Conservation (phyloP, 1,140 invertebrate species). For the Pissodes strobi region DNA sequence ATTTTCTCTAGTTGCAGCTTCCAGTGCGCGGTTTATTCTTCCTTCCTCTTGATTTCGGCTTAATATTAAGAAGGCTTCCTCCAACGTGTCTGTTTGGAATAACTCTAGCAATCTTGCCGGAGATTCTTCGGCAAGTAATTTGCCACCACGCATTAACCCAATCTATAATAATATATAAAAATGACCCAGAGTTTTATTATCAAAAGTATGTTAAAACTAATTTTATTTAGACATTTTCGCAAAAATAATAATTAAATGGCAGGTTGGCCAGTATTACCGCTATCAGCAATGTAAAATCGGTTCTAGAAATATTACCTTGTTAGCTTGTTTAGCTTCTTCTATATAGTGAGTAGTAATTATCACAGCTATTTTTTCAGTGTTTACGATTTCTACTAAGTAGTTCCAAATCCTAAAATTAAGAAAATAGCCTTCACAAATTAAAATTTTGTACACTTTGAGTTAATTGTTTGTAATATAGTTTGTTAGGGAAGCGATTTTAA, state of each 20-base stretch:
- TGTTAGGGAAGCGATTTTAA: too few relatives aligned
- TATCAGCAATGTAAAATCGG: neutral
- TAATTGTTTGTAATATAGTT: too few relatives aligned
- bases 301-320: conserved; percentile 67
- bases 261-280: neutral
- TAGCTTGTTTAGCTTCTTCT: conserved; percentile 84
- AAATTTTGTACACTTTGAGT: too few relatives aligned
- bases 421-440: neutral
- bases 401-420: conserved; percentile 81
- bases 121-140: conserved; percentile 82
- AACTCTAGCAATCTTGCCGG: conserved; percentile 68
- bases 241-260: neutral
- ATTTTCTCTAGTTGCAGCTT: conserved; percentile 12
- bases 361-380: conserved; percentile 68
- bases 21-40: conserved; percentile 12
- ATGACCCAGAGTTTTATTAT: too few relatives aligned
- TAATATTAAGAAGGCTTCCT: conserved; percentile 74
- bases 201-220: neutral
- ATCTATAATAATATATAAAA: conserved; percentile 63
- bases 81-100: conserved; percentile 69
- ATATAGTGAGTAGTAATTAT: conserved; percentile 96
- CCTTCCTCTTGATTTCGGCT: conserved; percentile 65
- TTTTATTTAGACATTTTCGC: neutral
- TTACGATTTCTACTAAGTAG: conserved; percentile 76
- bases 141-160: conserved; percentile 85